Percentiles rank a stretch among this genome's conserved stretches.
Conservation (phyloP, 2,888 invertebrate species). For the Onthophagus sagittarius region DNA sequence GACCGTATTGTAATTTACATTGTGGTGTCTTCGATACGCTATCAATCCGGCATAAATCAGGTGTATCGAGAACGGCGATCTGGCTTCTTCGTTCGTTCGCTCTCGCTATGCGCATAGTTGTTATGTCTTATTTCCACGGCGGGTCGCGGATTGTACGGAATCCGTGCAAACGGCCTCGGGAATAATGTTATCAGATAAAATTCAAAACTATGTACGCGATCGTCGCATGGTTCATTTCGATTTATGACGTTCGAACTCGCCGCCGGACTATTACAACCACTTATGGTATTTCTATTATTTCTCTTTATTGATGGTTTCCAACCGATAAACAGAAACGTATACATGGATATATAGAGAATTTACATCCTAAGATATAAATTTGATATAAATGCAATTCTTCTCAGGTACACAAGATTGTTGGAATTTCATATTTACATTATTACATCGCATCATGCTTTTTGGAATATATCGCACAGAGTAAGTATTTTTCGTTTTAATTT, state of each 20-base stretch:
- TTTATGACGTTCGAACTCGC: constrained; percentile 3
- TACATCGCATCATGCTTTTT: too few relatives aligned
- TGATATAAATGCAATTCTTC: not conserved
- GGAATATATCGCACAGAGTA: too few relatives aligned
- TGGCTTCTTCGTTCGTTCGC: constrained; percentile 8
- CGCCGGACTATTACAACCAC: not conserved
- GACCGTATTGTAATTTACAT: constrained; percentile 48
- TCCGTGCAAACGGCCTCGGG: constrained; percentile 33
- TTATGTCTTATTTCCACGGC: constrained; percentile 40
- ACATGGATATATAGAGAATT: not conserved
- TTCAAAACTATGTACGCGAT: constrained; percentile 22
- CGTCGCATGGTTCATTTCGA: constrained; percentile 11
- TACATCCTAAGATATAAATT: not conserved
- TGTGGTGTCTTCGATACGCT: constrained; percentile 48
- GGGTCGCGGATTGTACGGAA: constrained; percentile 35
- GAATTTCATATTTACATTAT: not conserved
- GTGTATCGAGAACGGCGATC: constrained; percentile 32
- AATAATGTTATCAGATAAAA: constrained; percentile 39
- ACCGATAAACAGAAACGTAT: not conserved
- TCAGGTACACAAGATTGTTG: not conserved
- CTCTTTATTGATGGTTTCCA: not conserved
- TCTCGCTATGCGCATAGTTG: constrained; percentile 19
- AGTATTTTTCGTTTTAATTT: not conserved
- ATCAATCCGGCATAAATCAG: constrained; percentile 48
- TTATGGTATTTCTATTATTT: not conserved